Conservation (phyloP, 1,140 invertebrate species). For the Drosophila paulistorum region DNA sequence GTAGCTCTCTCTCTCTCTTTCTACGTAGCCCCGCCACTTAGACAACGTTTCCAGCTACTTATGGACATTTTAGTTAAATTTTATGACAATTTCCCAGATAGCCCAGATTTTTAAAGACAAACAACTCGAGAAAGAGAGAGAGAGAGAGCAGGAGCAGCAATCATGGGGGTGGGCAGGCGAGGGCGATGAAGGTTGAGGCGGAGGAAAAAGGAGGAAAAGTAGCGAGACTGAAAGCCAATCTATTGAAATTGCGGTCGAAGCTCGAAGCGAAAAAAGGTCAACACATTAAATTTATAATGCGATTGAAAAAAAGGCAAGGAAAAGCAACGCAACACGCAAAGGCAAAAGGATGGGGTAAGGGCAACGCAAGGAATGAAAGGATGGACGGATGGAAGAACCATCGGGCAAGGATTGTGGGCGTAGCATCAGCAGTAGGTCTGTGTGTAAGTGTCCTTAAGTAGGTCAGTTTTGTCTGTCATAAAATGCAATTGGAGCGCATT, state of each 20-base stretch:
- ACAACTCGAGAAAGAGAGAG: constrained; percentile 3
- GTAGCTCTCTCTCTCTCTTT: constrained; percentile 35
- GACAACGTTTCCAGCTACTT: constrained; percentile 57
- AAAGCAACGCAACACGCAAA: not conserved
- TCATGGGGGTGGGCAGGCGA: no score
- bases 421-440: constrained; percentile 20
- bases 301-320: constrained; percentile 47
- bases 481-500: constrained; percentile 78
- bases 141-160: not conserved
- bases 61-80: constrained; percentile 77
- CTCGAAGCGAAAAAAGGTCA: constrained; percentile 63
- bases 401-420: constrained; percentile 21
- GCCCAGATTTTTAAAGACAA: constrained; percentile 50
- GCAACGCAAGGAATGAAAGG: not conserved
- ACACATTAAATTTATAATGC: constrained; percentile 79
- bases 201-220: not conserved
- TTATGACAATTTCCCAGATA: constrained; percentile 55
- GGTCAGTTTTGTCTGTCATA: constrained; percentile 76
- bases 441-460: constrained; percentile 58
- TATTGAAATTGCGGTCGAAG: constrained; percentile 74
- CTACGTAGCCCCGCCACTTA: constrained; percentile 13
- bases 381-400: no score
- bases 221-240: constrained; percentile 57
- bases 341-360: not conserved
- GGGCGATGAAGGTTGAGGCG: not conserved